Percentiles rank a stretch among this genome's conserved stretches.
Evolutionary conservation across 37 sponge, comb jelly and placozoan genomes (phyloP).

Genomic region (Crambe crambe): DNA sequence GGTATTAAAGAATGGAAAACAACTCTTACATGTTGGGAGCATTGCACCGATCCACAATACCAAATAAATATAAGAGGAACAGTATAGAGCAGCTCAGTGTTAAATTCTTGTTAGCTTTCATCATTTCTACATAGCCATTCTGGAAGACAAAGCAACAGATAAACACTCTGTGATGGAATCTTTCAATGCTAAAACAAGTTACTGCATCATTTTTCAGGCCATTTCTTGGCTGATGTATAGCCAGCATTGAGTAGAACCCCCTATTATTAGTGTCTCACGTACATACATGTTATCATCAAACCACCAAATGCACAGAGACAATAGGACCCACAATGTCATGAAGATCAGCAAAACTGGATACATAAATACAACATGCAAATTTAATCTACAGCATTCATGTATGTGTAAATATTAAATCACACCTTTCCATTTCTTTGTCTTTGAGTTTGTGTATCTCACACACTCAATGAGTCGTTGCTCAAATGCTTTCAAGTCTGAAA

Average conservation of each 20-base stretch:
- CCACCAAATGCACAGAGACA: constrained; percentile 58
- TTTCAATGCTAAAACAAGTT: no score
- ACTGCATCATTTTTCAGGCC: no score
- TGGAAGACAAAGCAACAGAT: no score
- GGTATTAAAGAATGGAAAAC: background rate
- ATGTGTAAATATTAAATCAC: no score
- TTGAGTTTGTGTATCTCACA: constrained; percentile 36
- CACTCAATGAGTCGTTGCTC: constrained; percentile 81
- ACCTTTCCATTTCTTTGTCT: constrained; percentile 78
- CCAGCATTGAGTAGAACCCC: no score
- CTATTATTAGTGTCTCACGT: no score
- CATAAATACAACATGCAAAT: background rate
- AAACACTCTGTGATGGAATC: no score
- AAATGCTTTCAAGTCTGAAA: constrained; percentile 81
- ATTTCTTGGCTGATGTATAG: no score
- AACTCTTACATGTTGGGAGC: constrained; percentile 61
- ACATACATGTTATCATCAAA: constrained; percentile 62
- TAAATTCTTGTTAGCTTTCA: constrained; percentile 49
- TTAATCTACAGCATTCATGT: no score
- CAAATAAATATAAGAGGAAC: constrained; percentile 47
- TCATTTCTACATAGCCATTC: constrained; percentile 42
- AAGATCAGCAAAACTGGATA: constrained; percentile 31
- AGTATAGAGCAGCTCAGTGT: constrained; percentile 25
- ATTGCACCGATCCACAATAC: constrained; percentile 58
- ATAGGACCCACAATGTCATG: constrained; percentile 35